phyloP scores from a whole-genome alignment of 2,113 vertebrate genomes.

The Xiphophorus maculatus region DNA sequence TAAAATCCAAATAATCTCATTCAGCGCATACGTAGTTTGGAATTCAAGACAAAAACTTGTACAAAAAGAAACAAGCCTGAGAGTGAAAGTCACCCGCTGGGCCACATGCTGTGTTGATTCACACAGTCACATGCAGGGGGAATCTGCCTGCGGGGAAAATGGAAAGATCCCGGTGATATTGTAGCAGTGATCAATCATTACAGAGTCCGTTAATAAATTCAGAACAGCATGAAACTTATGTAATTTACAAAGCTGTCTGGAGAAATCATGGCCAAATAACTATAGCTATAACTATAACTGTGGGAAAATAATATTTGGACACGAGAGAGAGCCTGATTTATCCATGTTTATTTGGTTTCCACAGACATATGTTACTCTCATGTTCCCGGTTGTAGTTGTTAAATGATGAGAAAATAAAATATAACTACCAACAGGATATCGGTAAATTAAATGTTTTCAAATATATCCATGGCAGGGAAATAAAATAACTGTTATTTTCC shows the following conservation, averaged over 20 bases:
- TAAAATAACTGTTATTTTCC: not conserved
- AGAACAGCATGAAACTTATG: not conserved
- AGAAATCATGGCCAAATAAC: not conserved
- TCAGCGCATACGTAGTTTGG: not conserved
- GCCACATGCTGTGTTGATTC: not conserved
- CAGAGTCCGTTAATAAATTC: not conserved
- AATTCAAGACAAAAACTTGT: not conserved
- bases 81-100: not conserved
- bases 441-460: not conserved
- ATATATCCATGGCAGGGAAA: not conserved
- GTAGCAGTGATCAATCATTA: conserved; percentile 7
- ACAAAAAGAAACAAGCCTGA: not conserved
- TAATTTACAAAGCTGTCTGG: conserved; percentile 6
- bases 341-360: not conserved
- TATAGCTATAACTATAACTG: not conserved
- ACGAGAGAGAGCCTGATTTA: not conserved
- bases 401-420: not conserved
- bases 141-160: not conserved
- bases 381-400: not conserved
- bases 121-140: not conserved
- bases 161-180: not conserved
- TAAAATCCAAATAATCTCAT: not conserved
- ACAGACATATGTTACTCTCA: not conserved
- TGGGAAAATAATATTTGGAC: not conserved
- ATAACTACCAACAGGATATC: not conserved